Conservation (phyloP, 1,140 invertebrate genomes). For the Ditylenchus dipsaci region DNA sequence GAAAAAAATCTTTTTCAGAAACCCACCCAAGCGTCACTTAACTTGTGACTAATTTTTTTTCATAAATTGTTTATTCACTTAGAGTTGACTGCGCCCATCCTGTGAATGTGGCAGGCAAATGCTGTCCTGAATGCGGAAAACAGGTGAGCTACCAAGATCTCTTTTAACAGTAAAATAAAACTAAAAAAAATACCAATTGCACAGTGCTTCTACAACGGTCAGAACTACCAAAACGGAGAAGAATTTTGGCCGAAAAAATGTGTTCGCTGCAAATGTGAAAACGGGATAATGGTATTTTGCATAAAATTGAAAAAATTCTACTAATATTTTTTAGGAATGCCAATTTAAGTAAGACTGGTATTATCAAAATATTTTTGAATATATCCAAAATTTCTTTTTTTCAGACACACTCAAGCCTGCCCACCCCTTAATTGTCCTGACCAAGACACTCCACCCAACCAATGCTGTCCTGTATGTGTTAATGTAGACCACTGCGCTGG, state of each 20-base stretch:
- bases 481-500: constrained; percentile 43
- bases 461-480: constrained; percentile 49
- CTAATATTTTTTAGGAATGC: constrained; percentile 18
- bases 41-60: too few relatives aligned
- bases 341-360: constrained; percentile 42
- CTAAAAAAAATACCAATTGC: too few relatives aligned
- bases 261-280: constrained; percentile 39
- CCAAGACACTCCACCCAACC: constrained; percentile 49
- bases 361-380: constrained; percentile 11
- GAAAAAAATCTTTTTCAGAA: too few relatives aligned
- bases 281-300: constrained; percentile 39
- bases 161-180: neutral
- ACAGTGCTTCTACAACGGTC: constrained; percentile 45
- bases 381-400: too few relatives aligned
- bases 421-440: constrained; percentile 35
- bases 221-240: constrained; percentile 34
- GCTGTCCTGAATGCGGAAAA: constrained; percentile 43
- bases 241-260: constrained; percentile 47
- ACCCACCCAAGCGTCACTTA: too few relatives aligned
- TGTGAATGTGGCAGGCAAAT: constrained; percentile 24
- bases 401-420: constrained; percentile 39
- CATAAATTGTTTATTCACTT: too few relatives aligned
- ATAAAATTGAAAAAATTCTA: too few relatives aligned
- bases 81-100: constrained; percentile 39
- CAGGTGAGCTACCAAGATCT: constrained; percentile 4